These are phyloP conservation scores for Leptinotarsa undecemlineata DNA, from an alignment of 1,140 invertebrate genomes.

Conservation along the genomic window DNA sequence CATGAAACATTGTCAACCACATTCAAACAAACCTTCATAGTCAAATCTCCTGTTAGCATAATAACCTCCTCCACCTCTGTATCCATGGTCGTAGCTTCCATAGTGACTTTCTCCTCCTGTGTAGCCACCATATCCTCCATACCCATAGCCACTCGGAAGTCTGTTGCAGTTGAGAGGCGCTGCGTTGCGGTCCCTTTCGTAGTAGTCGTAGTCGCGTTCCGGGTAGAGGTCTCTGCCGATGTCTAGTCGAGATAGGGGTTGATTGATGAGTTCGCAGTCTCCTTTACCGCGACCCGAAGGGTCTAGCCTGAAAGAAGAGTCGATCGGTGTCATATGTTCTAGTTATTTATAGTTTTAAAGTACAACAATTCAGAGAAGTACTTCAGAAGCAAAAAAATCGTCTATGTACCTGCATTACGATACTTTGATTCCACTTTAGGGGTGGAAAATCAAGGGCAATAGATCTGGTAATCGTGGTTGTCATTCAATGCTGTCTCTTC, in stretches of 20 bases:
- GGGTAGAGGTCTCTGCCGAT: conserved; percentile 64
- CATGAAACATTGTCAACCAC: no score
- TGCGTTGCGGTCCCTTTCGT: conserved; percentile 68
- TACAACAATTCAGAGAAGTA: no score
- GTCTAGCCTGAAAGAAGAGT: conserved; percentile 60
- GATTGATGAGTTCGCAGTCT: conserved; percentile 73
- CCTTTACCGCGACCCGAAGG: conserved; percentile 65
- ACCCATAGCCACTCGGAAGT: conserved; percentile 10
- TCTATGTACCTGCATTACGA: no score
- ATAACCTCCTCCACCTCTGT: not conserved
- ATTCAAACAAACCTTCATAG: not conserved
- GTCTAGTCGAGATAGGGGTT: conserved; percentile 68
- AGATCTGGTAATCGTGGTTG: no score
- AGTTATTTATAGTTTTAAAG: no score
- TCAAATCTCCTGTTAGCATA: conserved; percentile 25
- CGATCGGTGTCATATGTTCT: no score
- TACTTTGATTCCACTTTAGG: no score
- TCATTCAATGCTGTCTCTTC: no score
- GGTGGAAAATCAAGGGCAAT: no score
- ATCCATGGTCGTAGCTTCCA: not conserved
- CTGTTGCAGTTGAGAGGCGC: conserved; percentile 53
- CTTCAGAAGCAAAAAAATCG: no score
- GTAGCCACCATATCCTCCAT: conserved; percentile 28
- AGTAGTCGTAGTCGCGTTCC: conserved; percentile 77
- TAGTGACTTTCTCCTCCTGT: conserved; percentile 1